Conservation (phyloP, 2,797 vertebrate genomes). For the Gorsachius magnificus region DNA sequence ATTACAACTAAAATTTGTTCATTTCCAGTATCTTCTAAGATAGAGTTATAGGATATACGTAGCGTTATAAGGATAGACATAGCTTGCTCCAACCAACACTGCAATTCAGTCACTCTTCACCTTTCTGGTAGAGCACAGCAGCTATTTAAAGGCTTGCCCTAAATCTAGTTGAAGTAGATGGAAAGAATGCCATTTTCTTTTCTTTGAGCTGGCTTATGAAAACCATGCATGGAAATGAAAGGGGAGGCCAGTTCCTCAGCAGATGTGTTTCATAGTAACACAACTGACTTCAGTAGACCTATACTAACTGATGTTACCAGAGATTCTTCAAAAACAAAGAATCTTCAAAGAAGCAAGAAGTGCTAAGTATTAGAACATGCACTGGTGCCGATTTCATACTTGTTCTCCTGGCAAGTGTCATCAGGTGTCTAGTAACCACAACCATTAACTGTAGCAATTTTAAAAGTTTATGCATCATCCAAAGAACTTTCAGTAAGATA, state of each 20-base stretch:
- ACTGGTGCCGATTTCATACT: neutral
- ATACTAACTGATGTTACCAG: neutral
- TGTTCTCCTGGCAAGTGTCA: neutral
- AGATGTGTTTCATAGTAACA: neutral
- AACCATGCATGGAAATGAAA: neutral
- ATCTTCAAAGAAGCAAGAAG: neutral
- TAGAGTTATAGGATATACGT: neutral
- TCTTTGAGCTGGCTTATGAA: neutral
- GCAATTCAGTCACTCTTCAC: neutral
- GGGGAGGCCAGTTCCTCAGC: neutral
- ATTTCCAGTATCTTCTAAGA: neutral
- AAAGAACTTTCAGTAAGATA: neutral
- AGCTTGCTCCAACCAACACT: neutral
- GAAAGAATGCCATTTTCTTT: neutral
- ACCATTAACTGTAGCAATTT: neutral
- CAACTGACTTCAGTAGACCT: neutral
- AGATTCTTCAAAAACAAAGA: neutral
- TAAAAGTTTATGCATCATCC: neutral
- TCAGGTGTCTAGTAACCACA: neutral
- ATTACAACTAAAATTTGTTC: neutral
- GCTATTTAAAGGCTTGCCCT: neutral
- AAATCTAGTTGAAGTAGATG: neutral
- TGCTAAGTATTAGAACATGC: neutral
- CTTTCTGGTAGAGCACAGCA: neutral
- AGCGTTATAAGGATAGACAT: neutral